Evolutionary conservation across 2,888 invertebrate genomes (phyloP).

Genomic region (Tetranychus truncatus): DNA sequence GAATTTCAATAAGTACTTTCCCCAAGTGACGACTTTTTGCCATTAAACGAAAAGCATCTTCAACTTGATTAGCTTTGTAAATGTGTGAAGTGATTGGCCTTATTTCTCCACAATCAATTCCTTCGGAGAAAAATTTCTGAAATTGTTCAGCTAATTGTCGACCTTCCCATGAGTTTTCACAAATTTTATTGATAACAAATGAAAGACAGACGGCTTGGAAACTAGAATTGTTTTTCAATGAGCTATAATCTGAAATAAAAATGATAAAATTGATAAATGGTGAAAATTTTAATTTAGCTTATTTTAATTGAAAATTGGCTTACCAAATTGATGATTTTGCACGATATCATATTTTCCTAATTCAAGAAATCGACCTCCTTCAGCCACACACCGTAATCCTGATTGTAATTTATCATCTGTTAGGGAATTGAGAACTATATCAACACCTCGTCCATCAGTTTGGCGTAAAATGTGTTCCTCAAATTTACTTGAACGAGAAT

Average conservation of each 20-base stretch:
- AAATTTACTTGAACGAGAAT: constrained; percentile 35
- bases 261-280: not conserved
- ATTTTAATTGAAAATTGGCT: constrained; percentile 4
- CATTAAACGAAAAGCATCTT: constrained; percentile 81
- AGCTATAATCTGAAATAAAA: not conserved
- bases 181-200: not conserved
- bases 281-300: not conserved
- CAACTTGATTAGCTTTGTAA: constrained; percentile 65
- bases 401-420: constrained; percentile 40
- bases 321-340: constrained; percentile 36
- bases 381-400: constrained; percentile 36
- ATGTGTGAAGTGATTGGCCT: constrained; percentile 70
- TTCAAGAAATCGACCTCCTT: constrained; percentile 39
- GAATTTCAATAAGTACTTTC: constrained; percentile 56
- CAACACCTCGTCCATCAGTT: constrained; percentile 37
- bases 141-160: not conserved
- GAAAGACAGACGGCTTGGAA: constrained; percentile 8
- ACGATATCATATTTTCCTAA: constrained; percentile 40
- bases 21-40: constrained; percentile 93
- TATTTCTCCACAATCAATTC: constrained; percentile 69
- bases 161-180: not conserved
- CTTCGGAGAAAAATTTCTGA: constrained; percentile 36
- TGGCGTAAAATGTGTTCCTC: constrained; percentile 35
- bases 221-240: not conserved
- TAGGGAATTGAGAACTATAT: constrained; percentile 39